Percentiles rank a stretch among this genome's conserved stretches.
These are phyloP conservation scores for Dynastes tityus DNA, from an alignment of 2,888 invertebrate genomes.

Conservation along the genomic window DNA sequence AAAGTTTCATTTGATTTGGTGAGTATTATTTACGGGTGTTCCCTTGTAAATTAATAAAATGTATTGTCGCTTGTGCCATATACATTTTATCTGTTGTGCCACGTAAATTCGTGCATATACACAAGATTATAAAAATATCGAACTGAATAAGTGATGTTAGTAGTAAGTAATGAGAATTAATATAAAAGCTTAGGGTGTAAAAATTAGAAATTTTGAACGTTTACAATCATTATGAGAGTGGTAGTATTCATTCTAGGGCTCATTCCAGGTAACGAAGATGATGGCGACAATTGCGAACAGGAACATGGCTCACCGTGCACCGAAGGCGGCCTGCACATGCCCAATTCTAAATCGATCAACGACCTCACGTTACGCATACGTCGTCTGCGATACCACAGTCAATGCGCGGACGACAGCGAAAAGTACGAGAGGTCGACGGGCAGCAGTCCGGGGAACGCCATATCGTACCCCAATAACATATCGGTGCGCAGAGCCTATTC, in stretches of 20 bases:
- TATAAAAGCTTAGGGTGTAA: no score
- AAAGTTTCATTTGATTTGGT: no score
- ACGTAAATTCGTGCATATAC: no score
- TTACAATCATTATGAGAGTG: no score
- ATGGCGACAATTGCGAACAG: conserved; percentile 70
- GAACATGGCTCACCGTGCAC: conserved; percentile 73
- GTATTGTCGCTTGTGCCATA: no score
- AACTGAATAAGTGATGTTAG: no score
- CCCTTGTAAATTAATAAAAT: neutral
- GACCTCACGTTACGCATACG: conserved; percentile 74
- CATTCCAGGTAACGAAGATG: conserved; percentile 53
- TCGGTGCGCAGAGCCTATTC: conserved; percentile 78
- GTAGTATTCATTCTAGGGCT: no score
- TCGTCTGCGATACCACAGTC: conserved; percentile 77
- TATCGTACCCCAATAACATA: conserved; percentile 55
- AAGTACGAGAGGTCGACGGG: conserved; percentile 65
- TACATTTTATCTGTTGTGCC: no score
- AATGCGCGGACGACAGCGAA: conserved; percentile 73
- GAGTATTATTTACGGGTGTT: neutral
- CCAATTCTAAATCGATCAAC: conserved; percentile 74
- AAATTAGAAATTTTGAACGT: no score
- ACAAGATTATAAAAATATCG: no score
- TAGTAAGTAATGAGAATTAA: no score
- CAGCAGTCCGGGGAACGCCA: conserved; percentile 67
- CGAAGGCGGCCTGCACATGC: conserved; percentile 77